These are phyloP conservation scores for Rhinichthys osculus DNA, from an alignment of 2,797 vertebrate genomes.

Conservation along the genomic window DNA sequence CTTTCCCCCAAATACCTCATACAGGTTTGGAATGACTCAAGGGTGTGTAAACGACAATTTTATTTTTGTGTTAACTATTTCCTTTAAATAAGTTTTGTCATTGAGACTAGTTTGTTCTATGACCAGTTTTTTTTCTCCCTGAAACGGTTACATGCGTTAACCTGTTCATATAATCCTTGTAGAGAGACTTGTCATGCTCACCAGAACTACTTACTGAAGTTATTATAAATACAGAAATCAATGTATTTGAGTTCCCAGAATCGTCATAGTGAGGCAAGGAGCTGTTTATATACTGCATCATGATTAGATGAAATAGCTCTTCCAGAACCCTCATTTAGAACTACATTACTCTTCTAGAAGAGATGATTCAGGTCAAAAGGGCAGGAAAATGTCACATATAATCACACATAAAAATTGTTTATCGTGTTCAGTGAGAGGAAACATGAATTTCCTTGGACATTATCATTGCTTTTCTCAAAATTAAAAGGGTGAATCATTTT, in stretches of 20 bases:
- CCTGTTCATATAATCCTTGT: not conserved
- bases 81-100: not conserved
- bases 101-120: not conserved
- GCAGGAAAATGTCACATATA: conserved; percentile 11
- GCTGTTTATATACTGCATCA: not conserved
- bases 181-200: not conserved
- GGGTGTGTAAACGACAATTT: not conserved
- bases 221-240: not conserved
- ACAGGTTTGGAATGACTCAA: not conserved
- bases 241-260: not conserved
- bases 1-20: not conserved
- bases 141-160: not conserved
- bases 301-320: too few species aligned
- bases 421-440: conserved; percentile 7
- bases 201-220: not conserved
- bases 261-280: not conserved
- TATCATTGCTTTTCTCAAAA: conserved; percentile 46
- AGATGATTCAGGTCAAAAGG: conserved; percentile 18
- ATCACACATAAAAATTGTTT: conserved; percentile 1
- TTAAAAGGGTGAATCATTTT: conserved; percentile 54
- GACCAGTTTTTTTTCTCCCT: not conserved
- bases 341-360: not conserved
- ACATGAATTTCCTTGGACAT: conserved; percentile 34
- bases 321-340: not conserved
- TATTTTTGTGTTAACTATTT: not conserved